These are phyloP conservation scores for Axis porcinus DNA, from an alignment of 2,113 vertebrate species.

Conservation along the genomic window DNA sequence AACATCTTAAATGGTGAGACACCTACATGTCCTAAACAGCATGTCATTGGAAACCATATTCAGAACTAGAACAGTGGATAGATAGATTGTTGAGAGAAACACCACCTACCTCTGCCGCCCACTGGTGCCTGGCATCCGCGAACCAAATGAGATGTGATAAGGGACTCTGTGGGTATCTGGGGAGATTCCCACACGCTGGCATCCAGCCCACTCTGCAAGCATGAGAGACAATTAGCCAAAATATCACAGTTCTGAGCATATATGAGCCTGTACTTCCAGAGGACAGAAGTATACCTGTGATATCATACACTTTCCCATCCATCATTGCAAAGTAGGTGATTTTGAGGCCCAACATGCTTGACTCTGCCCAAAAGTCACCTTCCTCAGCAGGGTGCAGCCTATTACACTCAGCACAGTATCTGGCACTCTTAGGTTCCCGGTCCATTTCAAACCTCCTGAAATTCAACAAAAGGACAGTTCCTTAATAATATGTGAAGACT, in stretches of 20 bases:
- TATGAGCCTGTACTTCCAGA: not conserved
- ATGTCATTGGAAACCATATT: constrained; percentile 9
- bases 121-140: constrained; percentile 82
- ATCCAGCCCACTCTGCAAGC: constrained; percentile 93
- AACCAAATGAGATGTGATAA: constrained; percentile 95
- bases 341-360: constrained; percentile 93
- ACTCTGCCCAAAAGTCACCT: constrained; percentile 96
- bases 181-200: constrained; percentile 92
- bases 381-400: constrained; percentile 90
- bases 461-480: constrained; percentile 7
- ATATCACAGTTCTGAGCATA: not conserved
- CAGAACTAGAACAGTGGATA: not conserved
- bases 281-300: constrained; percentile 85
- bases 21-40: not conserved
- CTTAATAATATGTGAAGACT: not conserved
- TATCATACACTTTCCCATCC: constrained; percentile 94
- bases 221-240: constrained; percentile 31
- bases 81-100: constrained; percentile 10
- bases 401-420: constrained; percentile 92
- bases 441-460: constrained; percentile 95
- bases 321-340: constrained; percentile 96
- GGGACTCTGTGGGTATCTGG: constrained; percentile 94
- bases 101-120: constrained; percentile 86
- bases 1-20: constrained; percentile 2
- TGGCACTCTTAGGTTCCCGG: constrained; percentile 86